These are phyloP conservation scores for Plecturocebus donacophilus DNA, from an alignment of 2,113 vertebrate species.

Conservation along the genomic window DNA sequence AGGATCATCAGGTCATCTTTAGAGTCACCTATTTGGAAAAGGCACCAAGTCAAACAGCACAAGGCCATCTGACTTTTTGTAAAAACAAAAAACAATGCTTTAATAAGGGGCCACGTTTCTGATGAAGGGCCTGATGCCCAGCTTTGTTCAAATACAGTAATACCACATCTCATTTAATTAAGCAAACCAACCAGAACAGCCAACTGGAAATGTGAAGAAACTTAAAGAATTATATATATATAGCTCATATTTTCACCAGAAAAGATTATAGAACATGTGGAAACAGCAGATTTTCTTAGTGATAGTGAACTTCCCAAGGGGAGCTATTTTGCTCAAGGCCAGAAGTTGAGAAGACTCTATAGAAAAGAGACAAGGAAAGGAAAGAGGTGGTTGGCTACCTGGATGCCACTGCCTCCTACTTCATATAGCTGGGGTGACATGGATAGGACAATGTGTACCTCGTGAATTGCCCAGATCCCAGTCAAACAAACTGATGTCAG, in stretches of 20 bases:
- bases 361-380: background rate
- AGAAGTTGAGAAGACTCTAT: background rate
- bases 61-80: background rate
- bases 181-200: background rate
- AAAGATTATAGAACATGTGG: background rate
- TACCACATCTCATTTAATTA: conserved; percentile 9
- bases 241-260: background rate
- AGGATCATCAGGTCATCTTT: background rate
- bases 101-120: background rate
- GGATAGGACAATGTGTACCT: background rate
- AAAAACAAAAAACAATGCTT: background rate
- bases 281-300: background rate
- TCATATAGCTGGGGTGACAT: background rate
- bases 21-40: background rate
- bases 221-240: background rate
- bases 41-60: background rate
- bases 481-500: background rate
- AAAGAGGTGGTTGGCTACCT: background rate
- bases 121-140: background rate
- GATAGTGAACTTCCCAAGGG: background rate
- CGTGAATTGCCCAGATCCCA: background rate
- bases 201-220: background rate
- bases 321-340: background rate
- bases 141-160: background rate
- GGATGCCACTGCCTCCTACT: background rate